A percentile compares a stretch with the other conserved stretches of the same genome.
Conservation (phyloP, 2,113 vertebrate species). For the Carollia perspicillata region DNA sequence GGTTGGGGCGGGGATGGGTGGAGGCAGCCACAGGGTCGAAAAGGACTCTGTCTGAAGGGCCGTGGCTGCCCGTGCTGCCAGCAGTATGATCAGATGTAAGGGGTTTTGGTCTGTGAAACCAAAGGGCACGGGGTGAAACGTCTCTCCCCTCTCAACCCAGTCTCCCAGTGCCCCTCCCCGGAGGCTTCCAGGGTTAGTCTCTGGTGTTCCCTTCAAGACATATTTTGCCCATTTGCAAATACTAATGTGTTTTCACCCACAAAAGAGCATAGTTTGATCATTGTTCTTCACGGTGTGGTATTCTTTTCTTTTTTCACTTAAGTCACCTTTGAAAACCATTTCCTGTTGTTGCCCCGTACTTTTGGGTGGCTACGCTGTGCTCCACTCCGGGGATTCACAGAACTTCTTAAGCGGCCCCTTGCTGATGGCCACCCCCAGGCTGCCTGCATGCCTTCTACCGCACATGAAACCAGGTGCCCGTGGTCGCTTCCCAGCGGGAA, state of each 20-base stretch:
- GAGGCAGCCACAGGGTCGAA: background rate
- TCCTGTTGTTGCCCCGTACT: background rate
- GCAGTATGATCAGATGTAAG: accelerated
- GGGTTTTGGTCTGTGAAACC: background rate
- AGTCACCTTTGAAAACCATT: background rate
- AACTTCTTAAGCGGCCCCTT: background rate
- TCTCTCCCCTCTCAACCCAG: background rate
- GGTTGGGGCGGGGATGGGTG: background rate
- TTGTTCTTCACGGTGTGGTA: background rate
- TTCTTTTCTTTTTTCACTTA: background rate
- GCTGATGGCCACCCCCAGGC: too few relatives aligned
- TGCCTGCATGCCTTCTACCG: background rate
- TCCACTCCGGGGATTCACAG: too few relatives aligned
- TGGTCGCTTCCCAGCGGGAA: background rate
- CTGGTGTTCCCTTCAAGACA: background rate
- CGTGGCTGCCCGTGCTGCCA: background rate
- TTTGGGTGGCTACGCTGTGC: background rate
- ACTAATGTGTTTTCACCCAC: too few relatives aligned
- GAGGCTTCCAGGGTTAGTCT: background rate
- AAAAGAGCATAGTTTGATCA: background rate
- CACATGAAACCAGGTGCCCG: background rate
- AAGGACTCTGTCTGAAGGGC: background rate
- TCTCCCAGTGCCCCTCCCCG: background rate
- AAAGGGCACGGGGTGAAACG: background rate
- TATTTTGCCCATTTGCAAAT: background rate